Percentiles rank a stretch among this genome's conserved stretches.
Evolutionary conservation across 2,113 vertebrate species (phyloP).

Genomic region (Arvicanthis niloticus): DNA sequence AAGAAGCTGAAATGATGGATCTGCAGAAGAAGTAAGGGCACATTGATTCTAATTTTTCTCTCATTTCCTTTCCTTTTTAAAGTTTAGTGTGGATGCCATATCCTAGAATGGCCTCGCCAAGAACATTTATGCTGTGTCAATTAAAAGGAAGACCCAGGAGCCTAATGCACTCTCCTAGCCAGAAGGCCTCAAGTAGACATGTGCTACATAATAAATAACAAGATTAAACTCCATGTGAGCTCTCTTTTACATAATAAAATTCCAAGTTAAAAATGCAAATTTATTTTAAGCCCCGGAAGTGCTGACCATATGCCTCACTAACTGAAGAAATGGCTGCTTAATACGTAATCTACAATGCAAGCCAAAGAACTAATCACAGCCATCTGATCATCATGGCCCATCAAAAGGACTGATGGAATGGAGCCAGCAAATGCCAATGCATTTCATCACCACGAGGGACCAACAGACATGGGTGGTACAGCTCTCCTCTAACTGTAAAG

Average conservation of each 20-base stretch:
- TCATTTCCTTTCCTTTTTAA: not conserved
- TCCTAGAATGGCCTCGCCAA: not conserved
- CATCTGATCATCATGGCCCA: conserved; percentile 74
- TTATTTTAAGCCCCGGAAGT: conserved; percentile 78
- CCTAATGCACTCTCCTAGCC: conserved; percentile 16
- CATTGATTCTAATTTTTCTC: not conserved
- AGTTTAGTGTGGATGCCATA: not conserved
- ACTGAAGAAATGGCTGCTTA: conserved; percentile 71
- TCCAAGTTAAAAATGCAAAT: conserved; percentile 77
- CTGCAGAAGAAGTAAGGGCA: not conserved
- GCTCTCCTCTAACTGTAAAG: not conserved
- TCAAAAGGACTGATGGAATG: conserved; percentile 47
- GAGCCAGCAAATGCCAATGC: conserved; percentile 14
- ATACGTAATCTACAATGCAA: conserved; percentile 72
- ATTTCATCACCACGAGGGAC: not conserved
- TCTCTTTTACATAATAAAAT: conserved; percentile 80
- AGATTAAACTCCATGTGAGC: conserved; percentile 45
- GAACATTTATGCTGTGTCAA: not conserved
- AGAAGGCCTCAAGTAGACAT: conserved; percentile 48
- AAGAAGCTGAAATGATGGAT: not conserved
- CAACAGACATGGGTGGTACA: fast-evolving
- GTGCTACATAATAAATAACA: conserved; percentile 58
- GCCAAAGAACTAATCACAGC: conserved; percentile 73
- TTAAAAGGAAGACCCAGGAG: not conserved
- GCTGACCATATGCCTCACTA: conserved; percentile 79